Conservation (phyloP, 2,888 invertebrate genomes). For the Lochmaea crataegi region DNA sequence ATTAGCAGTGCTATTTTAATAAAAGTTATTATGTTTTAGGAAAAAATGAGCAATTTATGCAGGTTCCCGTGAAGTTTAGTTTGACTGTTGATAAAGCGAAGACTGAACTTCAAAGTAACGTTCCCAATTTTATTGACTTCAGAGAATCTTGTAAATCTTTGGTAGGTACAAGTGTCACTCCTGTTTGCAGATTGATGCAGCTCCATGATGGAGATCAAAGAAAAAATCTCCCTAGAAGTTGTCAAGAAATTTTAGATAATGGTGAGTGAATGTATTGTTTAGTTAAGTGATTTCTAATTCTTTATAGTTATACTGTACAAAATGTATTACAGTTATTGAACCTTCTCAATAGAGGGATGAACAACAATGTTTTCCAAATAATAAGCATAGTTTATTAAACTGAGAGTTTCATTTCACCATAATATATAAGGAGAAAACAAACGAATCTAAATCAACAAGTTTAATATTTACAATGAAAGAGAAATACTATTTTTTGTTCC, state of each 20-base stretch:
- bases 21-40: not conserved
- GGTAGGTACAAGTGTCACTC: not conserved
- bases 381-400: too few species aligned
- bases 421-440: too few species aligned
- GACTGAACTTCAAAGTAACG: not conserved
- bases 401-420: too few species aligned
- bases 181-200: not conserved
- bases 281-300: too few species aligned
- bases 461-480: too few species aligned
- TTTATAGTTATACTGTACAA: too few species aligned
- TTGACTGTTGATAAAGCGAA: not conserved
- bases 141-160: not conserved
- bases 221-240: not conserved
- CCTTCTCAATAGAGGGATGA: too few species aligned
- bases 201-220: not conserved
- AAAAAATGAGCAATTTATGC: not conserved
- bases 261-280: not conserved
- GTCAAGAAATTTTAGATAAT: slow-evolving; percentile 4
- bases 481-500: too few species aligned
- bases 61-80: not conserved
- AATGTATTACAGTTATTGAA: too few species aligned
- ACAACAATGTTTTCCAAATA: too few species aligned
- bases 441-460: too few species aligned
- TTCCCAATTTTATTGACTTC: not conserved
- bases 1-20: too few species aligned